Base-by-base conservation (phyloP, 2,888 invertebrate genomes). In the Microctonus brassicae region DNA sequence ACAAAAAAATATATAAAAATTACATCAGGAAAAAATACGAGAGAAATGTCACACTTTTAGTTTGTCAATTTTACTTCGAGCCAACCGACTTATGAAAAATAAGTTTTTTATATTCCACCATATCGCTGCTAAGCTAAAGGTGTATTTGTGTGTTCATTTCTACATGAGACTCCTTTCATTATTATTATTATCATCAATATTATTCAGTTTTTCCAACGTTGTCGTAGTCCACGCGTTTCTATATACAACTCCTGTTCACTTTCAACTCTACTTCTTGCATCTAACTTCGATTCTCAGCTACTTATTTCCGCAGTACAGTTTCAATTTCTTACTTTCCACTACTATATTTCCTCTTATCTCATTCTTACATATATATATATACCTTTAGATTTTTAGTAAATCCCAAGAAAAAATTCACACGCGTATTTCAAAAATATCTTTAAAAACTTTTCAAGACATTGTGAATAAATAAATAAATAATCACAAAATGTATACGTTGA, bases 381-480 rank as follows among this genome's bases (percentile, higher is more conserved):
- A 36, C 17, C 65, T 66, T 34, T 62, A 55, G 29, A 75, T 75
- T 73, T 74, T 55, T 58, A 42, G 57, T 33, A 70, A 34, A 58
- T 57, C 61, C 61, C 42, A 60, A 11, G 62, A 64, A 29, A n/a
- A 58, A 52, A 47, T 53, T 58, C 61, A 65, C 53, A 66, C 66
- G 61, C 52, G 62, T 69, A 52, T 13, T 34, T 29, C 42, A 52
- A 65, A 70, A 66, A 58, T 62, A 62, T 62, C 68, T 70, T 69
- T 53, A 73, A 74, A 74, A 75, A 75, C 20, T 63, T 47, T 29
- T 22, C 24, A 24, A 47, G n/a, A 26, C 77, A 76, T 78, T 76
- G 79, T 79, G 83, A 83, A 84, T 82, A 82, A 84, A 83, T 82
- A 84, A 83, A 83, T 81, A 79, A 81, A 81, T 81, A 79, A 81